Conservation (phyloP, 1,140 invertebrate genomes). For the Spodoptera frugiperda region DNA sequence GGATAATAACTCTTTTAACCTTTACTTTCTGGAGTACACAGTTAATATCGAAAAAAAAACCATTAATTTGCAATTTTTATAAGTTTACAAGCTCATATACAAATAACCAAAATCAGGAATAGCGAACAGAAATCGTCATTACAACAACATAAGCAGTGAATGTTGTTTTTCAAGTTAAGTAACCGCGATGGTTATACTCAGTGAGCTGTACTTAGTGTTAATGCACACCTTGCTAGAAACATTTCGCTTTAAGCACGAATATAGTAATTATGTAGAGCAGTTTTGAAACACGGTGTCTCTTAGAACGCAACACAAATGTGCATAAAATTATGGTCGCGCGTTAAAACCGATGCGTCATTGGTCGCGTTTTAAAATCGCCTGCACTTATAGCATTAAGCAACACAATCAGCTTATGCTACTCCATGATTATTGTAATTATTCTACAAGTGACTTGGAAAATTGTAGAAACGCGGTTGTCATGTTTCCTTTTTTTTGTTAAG, state of each 20-base stretch:
- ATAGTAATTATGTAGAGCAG: constrained; percentile 44
- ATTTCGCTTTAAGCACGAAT: constrained; percentile 42
- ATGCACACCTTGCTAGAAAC: constrained; percentile 32
- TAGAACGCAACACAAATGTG: constrained; percentile 55
- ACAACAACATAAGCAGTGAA: constrained; percentile 23
- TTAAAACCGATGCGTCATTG: constrained; percentile 85
- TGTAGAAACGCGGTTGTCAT: neutral
- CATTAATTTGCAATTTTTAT: neutral
- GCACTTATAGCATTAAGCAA: constrained; percentile 69
- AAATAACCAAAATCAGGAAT: neutral
- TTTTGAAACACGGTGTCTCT: constrained; percentile 38
- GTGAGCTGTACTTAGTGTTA: constrained; percentile 41
- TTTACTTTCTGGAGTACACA: neutral
- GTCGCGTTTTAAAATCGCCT: constrained; percentile 76
- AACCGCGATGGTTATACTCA: constrained; percentile 30
- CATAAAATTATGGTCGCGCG: constrained; percentile 72
- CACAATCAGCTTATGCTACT: constrained; percentile 37
- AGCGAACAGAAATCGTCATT: neutral
- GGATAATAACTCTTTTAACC: neutral
- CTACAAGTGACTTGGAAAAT: neutral
- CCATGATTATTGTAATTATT: constrained; percentile 13
- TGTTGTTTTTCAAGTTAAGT: constrained; percentile 41
- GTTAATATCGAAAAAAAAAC: no score
- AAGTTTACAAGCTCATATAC: neutral
- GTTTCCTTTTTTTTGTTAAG: no score